Conservation (phyloP, 1,140 invertebrate genomes). For the Zelostemma sp. region DNA sequence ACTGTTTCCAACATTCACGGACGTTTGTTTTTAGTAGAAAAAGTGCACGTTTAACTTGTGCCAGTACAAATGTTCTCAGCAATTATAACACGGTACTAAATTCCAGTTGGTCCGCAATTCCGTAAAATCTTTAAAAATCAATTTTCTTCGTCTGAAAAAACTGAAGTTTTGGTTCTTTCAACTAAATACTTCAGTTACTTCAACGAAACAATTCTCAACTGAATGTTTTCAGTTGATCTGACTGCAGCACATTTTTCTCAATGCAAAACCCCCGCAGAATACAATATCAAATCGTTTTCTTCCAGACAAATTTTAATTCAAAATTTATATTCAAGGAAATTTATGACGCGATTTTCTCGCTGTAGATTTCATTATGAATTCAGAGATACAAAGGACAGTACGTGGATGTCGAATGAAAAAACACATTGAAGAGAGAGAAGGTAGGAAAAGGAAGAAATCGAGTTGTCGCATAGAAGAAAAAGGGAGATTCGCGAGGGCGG, state of each 20-base stretch:
- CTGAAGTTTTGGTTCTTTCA: too few relatives aligned
- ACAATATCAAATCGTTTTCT: too few relatives aligned
- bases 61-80: too few relatives aligned
- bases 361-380: constrained; percentile 12
- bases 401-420: constrained; percentile 14
- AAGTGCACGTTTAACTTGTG: too few relatives aligned
- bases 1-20: constrained; percentile 24
- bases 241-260: too few relatives aligned
- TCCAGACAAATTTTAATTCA: neutral
- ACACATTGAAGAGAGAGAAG: constrained; percentile 2
- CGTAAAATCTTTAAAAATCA: too few relatives aligned
- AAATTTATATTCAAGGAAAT: neutral
- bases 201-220: too few relatives aligned
- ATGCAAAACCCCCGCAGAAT: too few relatives aligned
- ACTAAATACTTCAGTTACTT: too few relatives aligned
- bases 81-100: too few relatives aligned
- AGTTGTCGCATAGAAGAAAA: constrained; percentile 30
- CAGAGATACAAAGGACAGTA: constrained; percentile 10
- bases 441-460: constrained; percentile 25
- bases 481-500: constrained; percentile 44
- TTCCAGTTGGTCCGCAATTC: too few relatives aligned
- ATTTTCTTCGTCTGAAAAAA: neutral
- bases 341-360: neutral
- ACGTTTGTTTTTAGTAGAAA: constrained; percentile 8
- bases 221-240: too few relatives aligned